These are phyloP conservation scores for Apostichopus parvimensis DNA, from an alignment of 35 echinoderm and acorn worm species.

Conservation along the genomic window DNA sequence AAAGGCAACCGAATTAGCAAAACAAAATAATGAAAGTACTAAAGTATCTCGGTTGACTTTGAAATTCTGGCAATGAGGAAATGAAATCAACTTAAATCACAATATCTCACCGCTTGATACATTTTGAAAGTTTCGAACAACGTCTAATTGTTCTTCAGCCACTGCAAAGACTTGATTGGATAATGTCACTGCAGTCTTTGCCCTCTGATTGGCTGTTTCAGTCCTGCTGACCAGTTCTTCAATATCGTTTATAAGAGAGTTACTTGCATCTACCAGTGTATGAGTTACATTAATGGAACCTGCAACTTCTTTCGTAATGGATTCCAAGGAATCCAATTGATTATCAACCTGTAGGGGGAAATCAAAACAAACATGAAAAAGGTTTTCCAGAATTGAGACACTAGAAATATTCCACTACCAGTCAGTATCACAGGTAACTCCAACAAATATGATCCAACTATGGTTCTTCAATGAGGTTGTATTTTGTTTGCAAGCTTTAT, in stretches of 20 bases:
- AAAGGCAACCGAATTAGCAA: too few species aligned
- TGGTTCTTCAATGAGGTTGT: too few species aligned
- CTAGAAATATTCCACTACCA: too few species aligned
- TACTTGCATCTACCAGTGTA: conserved; percentile 13
- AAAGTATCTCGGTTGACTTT: too few species aligned
- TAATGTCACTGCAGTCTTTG: conserved; percentile 12
- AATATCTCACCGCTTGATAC: conserved; percentile 45
- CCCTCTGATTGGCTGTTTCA: conserved; percentile 51
- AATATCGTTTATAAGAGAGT: conserved; percentile 49
- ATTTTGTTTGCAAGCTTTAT: too few species aligned
- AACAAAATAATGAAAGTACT: too few species aligned
- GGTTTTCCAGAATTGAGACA: too few species aligned
- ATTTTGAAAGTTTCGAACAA: conserved; percentile 57
- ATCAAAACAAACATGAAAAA: background rate
- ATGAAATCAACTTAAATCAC: too few species aligned
- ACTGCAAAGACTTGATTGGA: conserved; percentile 57
- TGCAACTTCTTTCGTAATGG: conserved; percentile 29
- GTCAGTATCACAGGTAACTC: too few species aligned
- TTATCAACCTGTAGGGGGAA: conserved; percentile 33
- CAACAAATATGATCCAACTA: too few species aligned
- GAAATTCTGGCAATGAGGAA: too few species aligned
- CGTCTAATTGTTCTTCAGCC: conserved; percentile 58
- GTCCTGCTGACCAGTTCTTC: conserved; percentile 43
- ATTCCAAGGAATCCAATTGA: background rate
- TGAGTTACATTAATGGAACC: conserved; percentile 32